Base-by-base conservation (phyloP, 2,888 invertebrate species). In the Andrena haemorrhoa region DNA sequence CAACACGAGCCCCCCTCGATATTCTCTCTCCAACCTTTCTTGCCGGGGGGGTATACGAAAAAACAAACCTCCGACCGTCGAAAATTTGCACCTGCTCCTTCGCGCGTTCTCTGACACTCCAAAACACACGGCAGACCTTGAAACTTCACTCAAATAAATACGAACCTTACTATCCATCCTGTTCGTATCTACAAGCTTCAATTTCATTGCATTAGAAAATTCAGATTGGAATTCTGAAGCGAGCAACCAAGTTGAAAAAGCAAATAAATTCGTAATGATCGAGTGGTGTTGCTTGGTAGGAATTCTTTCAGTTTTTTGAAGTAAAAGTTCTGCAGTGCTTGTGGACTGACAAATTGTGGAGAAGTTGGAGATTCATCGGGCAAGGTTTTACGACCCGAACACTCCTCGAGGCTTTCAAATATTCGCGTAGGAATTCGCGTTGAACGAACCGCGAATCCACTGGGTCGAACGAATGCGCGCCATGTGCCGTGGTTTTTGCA, bases 401-500 rank as follows among this genome's bases (percentile, higher is more conserved):
- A 10, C 10, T 66, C 20, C 10, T 56, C 20, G 66, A 56, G 29
- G 35, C 29, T 64, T 73, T 2, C n/a, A 20, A 75, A 68, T 49
- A 56, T 65, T 73, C 58, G 58, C 33, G 35, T 16, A 1, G 65
- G 31, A 79, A 79, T 70, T 70, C 69, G 10, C 26, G 23, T 12
- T 16, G 26, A 80, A 69, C 47, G 33, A 49, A 63, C n/a, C 29
- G 49, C 63, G 51, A 61, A 47, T 71, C 12, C 47, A 49, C 2
- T 12, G 26, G 51, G 65, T 49, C 58, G 64, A 51, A 65, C 58
- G 79, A 79, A 61, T 71, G 75, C 75, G 70, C 51, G 60, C 66
- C 79, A 82, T 75, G 64, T 75, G 71, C 75, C 66, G 63, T 61
- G 71, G 82, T 82, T 82, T 79, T 82, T 82, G 82, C 75, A 71